These are phyloP conservation scores for Aphelenchoides bicaudatus DNA, from an alignment of 2,888 invertebrate species.

Conservation along the genomic window DNA sequence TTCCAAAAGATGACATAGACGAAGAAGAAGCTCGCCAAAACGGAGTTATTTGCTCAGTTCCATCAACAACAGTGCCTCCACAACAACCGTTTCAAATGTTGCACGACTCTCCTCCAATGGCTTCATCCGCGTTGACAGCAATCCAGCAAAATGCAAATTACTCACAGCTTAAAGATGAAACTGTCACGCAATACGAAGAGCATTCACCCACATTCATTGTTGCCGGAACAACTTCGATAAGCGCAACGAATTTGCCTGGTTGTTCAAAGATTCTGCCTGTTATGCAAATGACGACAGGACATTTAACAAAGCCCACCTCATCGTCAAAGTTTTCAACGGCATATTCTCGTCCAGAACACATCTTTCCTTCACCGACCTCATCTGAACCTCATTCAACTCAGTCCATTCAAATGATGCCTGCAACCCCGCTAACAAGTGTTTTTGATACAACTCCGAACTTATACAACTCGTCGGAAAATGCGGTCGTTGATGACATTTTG, in stretches of 20 bases:
- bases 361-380: neutral
- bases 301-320: neutral
- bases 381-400: slow-evolving; percentile 1
- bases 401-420: neutral
- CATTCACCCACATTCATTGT: too few relatives aligned
- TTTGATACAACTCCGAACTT: neutral
- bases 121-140: neutral
- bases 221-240: neutral
- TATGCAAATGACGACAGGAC: neutral
- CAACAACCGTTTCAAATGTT: neutral
- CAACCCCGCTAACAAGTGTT: slow-evolving; percentile 9
- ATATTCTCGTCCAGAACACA: neutral
- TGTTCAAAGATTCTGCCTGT: neutral
- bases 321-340: neutral
- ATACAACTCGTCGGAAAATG: neutral
- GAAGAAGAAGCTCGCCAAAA: slow-evolving; percentile 2
- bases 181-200: too few relatives aligned
- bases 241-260: neutral
- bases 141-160: too few relatives aligned
- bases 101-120: neutral
- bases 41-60: neutral
- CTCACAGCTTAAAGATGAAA: too few relatives aligned
- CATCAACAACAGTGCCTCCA: neutral
- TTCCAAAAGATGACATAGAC: slow-evolving; percentile 17
- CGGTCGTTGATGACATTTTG: slow-evolving; percentile 12